A percentile compares a stretch with the other conserved stretches of the same genome.
Evolutionary conservation across 1,140 invertebrate species (phyloP).

Genomic region (Bradynema listronoti): DNA sequence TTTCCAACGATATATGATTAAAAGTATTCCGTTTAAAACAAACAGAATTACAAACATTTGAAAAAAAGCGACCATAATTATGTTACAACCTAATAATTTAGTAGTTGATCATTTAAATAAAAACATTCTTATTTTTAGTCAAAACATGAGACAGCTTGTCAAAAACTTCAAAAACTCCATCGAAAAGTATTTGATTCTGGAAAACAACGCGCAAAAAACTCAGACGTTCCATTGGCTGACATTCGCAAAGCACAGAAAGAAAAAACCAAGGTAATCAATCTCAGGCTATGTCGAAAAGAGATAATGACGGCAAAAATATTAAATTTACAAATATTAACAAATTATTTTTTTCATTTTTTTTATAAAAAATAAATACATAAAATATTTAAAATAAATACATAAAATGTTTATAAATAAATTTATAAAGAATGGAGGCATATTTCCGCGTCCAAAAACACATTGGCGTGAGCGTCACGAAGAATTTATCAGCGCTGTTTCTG

Average conservation of each 20-base stretch:
- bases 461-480: conserved; percentile 87
- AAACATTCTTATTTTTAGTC: conserved; percentile 22
- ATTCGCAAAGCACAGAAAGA: conserved; percentile 41
- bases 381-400: too few species aligned
- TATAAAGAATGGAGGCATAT: conserved; percentile 32
- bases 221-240: conserved; percentile 40
- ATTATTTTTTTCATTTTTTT: too few species aligned
- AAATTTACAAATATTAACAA: neutral
- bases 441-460: conserved; percentile 65
- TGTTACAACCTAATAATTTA: neutral
- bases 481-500: conserved; percentile 78
- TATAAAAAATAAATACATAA: too few species aligned
- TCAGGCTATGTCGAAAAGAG: too few species aligned
- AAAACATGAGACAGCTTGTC: conserved; percentile 46
- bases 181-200: conserved; percentile 48
- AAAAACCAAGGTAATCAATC: conserved; percentile 42
- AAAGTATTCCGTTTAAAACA: neutral
- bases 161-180: conserved; percentile 43
- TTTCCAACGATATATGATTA: neutral
- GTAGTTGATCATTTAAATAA: neutral
- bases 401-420: too few species aligned
- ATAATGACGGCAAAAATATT: neutral
- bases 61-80: conserved; percentile 7
- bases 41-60: neutral
- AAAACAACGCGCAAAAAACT: conserved; percentile 41